Percentiles rank a stretch among this genome's conserved stretches.
Conservation (phyloP, 2,797 vertebrate species). For the Microchirus variegatus region DNA sequence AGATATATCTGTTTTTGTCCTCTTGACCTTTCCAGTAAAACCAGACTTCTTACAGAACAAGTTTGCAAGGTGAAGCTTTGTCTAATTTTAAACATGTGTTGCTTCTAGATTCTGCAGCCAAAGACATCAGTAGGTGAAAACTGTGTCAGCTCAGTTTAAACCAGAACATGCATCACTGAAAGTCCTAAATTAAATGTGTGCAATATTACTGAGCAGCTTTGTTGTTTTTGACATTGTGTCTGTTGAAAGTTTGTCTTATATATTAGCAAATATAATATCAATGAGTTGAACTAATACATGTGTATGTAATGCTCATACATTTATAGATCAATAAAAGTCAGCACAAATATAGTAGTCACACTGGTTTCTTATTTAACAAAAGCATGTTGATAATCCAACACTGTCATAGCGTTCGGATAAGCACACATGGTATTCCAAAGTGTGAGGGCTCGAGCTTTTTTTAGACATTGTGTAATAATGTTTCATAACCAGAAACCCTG, state of each 20-base stretch:
- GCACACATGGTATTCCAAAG: conserved; percentile 30
- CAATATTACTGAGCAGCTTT: neutral
- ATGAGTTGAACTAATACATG: too few species aligned
- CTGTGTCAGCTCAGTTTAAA: neutral
- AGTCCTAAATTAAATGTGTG: conserved; percentile 11
- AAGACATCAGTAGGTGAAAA: neutral
- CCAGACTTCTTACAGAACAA: too few species aligned
- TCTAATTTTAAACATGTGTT: conserved; percentile 5
- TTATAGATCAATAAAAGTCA: too few species aligned
- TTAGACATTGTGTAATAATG: conserved; percentile 75
- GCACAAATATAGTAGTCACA: too few species aligned
- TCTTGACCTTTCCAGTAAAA: neutral
- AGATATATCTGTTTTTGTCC: neutral
- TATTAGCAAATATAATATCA: too few species aligned
- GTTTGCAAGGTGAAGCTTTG: neutral
- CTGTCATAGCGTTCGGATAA: neutral
- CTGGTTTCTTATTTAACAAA: too few species aligned
- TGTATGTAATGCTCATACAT: too few species aligned
- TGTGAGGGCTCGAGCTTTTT: conserved; percentile 55
- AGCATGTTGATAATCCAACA: too few species aligned
- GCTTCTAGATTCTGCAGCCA: neutral
- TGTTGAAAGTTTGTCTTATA: too few species aligned
- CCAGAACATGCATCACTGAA: neutral
- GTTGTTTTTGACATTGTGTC: too few species aligned
- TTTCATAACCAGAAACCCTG: conserved; percentile 69